Percentiles rank a stretch among this genome's conserved stretches.
These are phyloP conservation scores for Phyllopteryx taeniolatus DNA, from an alignment of 2,113 vertebrate genomes.

Conservation along the genomic window DNA sequence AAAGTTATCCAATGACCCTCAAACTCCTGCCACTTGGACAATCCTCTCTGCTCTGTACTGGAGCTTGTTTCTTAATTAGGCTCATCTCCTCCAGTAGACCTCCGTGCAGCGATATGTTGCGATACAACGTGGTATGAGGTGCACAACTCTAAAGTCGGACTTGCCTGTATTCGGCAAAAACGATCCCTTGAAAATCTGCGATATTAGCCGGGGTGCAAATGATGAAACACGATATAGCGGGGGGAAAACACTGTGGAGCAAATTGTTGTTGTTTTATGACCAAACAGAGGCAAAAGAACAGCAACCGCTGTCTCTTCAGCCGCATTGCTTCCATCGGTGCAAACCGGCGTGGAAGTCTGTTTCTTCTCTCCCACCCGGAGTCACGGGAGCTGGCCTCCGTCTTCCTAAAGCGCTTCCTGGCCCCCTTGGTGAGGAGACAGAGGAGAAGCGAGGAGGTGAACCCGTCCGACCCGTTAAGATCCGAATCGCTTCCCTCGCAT, in stretches of 20 bases:
- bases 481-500: conserved; percentile 48
- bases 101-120: no score
- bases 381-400: conserved; percentile 60
- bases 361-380: conserved; percentile 58
- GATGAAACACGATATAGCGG: background rate
- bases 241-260: background rate
- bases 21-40: no score
- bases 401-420: conserved; percentile 65
- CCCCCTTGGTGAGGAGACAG: conserved; percentile 63
- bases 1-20: no score
- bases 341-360: conserved; percentile 54
- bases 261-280: background rate
- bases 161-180: background rate
- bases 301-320: conserved; percentile 39
- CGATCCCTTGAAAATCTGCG: background rate
- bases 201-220: background rate
- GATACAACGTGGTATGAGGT: background rate
- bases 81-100: no score
- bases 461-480: conserved; percentile 74
- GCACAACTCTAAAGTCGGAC: background rate
- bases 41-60: no score
- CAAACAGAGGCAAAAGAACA: conserved; percentile 33
- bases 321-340: conserved; percentile 21
- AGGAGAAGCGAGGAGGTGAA: conserved; percentile 75
- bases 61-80: no score